Conservation (phyloP, 2,797 vertebrate species). For the Cichlasoma orientale region DNA sequence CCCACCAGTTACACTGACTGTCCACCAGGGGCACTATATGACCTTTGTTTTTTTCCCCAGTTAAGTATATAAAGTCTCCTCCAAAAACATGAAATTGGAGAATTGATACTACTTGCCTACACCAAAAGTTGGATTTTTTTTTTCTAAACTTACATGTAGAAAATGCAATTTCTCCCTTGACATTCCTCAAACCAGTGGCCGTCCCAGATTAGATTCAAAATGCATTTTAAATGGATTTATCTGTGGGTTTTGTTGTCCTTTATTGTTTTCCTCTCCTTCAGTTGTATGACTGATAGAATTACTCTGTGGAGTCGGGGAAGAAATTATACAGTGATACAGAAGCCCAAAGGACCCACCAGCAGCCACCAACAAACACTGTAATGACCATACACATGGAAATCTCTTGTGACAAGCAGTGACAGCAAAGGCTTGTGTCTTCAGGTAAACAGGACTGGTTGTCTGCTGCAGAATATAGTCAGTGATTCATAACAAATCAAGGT, state of each 20-base stretch:
- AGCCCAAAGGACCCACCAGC: conserved; percentile 53
- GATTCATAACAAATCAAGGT: conserved; percentile 47
- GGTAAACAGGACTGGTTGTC: conserved; percentile 42
- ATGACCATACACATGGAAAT: conserved; percentile 59
- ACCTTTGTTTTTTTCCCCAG: conserved; percentile 4
- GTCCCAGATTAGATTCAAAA: conserved; percentile 63
- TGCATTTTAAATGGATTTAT: conserved; percentile 65
- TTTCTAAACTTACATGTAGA: conserved; percentile 11
- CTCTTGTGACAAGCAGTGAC: conserved; percentile 50
- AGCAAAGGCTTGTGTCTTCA: conserved; percentile 44
- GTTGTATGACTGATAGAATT: conserved; percentile 54
- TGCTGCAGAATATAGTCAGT: conserved; percentile 33
- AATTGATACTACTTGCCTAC: conserved; percentile 35
- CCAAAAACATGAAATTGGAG: conserved; percentile 27
- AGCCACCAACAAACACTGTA: conserved; percentile 59
- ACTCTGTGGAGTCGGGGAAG: conserved; percentile 37
- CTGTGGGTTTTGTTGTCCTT: conserved; percentile 24
- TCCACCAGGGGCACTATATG: conserved; percentile 52
- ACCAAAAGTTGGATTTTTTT: not conserved
- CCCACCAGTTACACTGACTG: not conserved
- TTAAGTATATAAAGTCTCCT: conserved; percentile 37
- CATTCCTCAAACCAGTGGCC: conserved; percentile 39
- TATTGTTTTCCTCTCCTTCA: conserved; percentile 27
- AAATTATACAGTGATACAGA: conserved; percentile 60
- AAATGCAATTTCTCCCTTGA: conserved; percentile 42